Percentiles rank a stretch among this genome's conserved stretches.
Evolutionary conservation across 2,888 invertebrate genomes (phyloP).

Genomic region (Micropterix aruncella): DNA sequence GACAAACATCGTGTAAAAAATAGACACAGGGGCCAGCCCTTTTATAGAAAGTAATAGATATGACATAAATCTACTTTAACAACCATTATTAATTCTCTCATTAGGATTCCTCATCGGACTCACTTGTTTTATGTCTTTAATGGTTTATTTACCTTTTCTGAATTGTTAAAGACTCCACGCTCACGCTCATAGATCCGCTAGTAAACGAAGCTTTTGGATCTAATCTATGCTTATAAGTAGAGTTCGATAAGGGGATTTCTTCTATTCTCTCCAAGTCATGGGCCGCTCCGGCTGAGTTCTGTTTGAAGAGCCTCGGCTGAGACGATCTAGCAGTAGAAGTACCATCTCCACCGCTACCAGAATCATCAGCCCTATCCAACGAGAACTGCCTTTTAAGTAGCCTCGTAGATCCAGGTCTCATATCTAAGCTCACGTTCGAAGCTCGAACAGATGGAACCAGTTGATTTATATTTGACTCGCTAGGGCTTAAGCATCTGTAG

Average conservation of each 20-base stretch:
- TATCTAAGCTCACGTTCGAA: background rate
- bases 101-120: too few relatives aligned
- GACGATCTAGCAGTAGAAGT: constrained; percentile 8
- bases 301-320: constrained; percentile 36
- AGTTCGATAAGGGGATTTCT: constrained; percentile 26
- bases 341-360: constrained; percentile 20
- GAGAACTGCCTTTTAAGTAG: constrained; percentile 45
- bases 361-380: constrained; percentile 43
- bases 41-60: too few relatives aligned
- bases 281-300: constrained; percentile 47
- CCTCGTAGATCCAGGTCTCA: constrained; percentile 13
- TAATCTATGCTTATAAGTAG: background rate
- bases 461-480: constrained; percentile 1
- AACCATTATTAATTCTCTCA: too few relatives aligned
- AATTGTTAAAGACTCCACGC: background rate
- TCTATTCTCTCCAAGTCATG: constrained; percentile 45
- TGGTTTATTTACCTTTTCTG: background rate
- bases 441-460: background rate
- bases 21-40: too few relatives aligned
- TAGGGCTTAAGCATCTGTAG: constrained; percentile 22
- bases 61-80: too few relatives aligned
- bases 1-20: too few relatives aligned
- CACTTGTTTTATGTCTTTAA: too few relatives aligned
- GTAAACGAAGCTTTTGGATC: background rate
- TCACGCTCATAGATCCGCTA: background rate